Base-by-base conservation (phyloP, 30 jellyfish, hydroid and myxozoan genomes). In the Phacellophora camtschatica region DNA sequence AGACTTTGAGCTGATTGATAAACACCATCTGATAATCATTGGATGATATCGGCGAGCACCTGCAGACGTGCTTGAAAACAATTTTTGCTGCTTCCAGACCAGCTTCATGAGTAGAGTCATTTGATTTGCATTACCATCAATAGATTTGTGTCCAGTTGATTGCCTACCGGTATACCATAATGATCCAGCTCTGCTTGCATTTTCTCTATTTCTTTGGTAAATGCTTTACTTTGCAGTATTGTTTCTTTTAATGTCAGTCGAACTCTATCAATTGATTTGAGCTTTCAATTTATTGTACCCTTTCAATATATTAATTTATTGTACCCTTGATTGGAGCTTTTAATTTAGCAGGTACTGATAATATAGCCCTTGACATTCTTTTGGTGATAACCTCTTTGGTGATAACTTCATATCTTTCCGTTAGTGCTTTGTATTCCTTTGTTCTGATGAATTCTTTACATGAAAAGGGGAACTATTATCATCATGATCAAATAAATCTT, bases 321-420 rank as follows among this genome's bases (percentile, higher is more conserved):
- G 88, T 76, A 10, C 39, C 63, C 33, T 1, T 36, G 37, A 76
- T 76, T 29, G 71, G 86, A 1, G 86, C 88, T 22, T 54, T 76
- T 27, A 76, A 61, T 35, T 76, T 55, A 0, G 88, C 88, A 16
- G 85, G 87, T 27, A 39, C 51, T 39, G 51, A 39, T 39, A 39
- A 39, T 39, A 5, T 7, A 39, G 51, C 51, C 51, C 51, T 39
- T 39, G 51, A 39, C 51, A 5, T 39, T 39, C 51, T 39, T 39
- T 39, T 39, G 51, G 51, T 39, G 51, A 39, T 39, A 39, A 5
- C 7, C 13, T 39, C 10, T 39, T 39, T 7, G 13, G 51, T 13
- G 13, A 39, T 7, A 13, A 39, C 10, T 5, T 39, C 51, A 39
- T 7, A 39, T n/a, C 51, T n/a, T n/a, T n/a, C n/a, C n/a, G n/a